Evolutionary conservation across 2,888 invertebrate genomes (phyloP).

Genomic region (Ichneumoninae sp.): DNA sequence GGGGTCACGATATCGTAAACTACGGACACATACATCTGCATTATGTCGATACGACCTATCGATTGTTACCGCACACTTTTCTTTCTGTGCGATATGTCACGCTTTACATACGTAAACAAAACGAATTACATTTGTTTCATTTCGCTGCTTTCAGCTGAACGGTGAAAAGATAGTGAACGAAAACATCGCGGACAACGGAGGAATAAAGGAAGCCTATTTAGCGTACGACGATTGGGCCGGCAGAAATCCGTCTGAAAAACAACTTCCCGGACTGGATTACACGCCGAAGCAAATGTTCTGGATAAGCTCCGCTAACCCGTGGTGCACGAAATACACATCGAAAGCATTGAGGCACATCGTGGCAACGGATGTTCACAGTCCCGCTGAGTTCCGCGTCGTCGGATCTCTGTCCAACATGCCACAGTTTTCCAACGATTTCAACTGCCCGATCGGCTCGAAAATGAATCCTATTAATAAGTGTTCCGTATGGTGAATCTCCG

Average conservation of each 20-base stretch:
- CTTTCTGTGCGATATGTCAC: no score
- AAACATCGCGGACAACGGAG: constrained; percentile 97
- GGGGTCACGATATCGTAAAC: no score
- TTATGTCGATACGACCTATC: no score
- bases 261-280: constrained; percentile 79
- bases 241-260: constrained; percentile 84
- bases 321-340: constrained; percentile 87
- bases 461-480: constrained; percentile 89
- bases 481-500: constrained; percentile 86
- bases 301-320: constrained; percentile 87
- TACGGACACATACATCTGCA: no score
- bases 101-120: no score
- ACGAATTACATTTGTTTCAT: constrained; percentile 24
- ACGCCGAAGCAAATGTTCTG: constrained; percentile 89
- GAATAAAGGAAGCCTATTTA: constrained; percentile 94
- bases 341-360: constrained; percentile 92
- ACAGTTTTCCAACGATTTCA: constrained; percentile 87
- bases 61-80: no score
- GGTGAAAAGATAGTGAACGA: constrained; percentile 97
- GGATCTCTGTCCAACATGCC: constrained; percentile 88
- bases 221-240: constrained; percentile 86
- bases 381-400: constrained; percentile 87
- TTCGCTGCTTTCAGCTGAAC: constrained; percentile 88
- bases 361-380: constrained; percentile 92
- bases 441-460: constrained; percentile 86